Evolutionary conservation across 2,797 vertebrate genomes (phyloP).

Genomic region (Tenualosa ilisha): DNA sequence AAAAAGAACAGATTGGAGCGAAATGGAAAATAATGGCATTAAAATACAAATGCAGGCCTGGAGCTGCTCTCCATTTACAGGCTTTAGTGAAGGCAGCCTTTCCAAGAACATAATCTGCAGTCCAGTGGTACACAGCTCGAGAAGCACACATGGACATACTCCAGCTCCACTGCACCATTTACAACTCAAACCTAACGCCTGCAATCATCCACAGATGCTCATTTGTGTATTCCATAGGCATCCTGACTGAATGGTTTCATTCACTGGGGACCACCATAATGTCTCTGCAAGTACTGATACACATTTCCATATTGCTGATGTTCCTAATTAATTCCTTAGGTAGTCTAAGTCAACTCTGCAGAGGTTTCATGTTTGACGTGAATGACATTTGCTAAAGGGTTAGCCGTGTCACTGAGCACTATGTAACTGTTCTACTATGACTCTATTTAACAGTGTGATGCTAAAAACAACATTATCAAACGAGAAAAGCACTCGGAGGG

Average conservation of each 20-base stretch:
- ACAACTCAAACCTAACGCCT: neutral
- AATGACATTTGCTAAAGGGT: neutral
- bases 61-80: constrained; percentile 21
- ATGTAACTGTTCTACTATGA: neutral
- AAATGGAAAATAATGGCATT: constrained; percentile 21
- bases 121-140: neutral
- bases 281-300: neutral
- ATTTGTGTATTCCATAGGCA: neutral
- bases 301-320: neutral
- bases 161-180: neutral
- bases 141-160: neutral
- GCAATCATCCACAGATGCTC: neutral
- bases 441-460: neutral
- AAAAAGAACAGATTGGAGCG: constrained; percentile 48
- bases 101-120: neutral
- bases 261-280: neutral
- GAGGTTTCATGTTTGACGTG: neutral
- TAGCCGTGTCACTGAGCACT: neutral
- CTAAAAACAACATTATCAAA: neutral
- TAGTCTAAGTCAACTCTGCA: neutral
- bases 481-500: no score
- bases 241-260: neutral
- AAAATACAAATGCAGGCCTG: constrained; percentile 25
- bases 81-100: constrained; percentile 15
- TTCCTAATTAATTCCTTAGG: neutral